phyloP scores from a whole-genome alignment of 2,888 invertebrate species.

The Gerris lacustris region DNA sequence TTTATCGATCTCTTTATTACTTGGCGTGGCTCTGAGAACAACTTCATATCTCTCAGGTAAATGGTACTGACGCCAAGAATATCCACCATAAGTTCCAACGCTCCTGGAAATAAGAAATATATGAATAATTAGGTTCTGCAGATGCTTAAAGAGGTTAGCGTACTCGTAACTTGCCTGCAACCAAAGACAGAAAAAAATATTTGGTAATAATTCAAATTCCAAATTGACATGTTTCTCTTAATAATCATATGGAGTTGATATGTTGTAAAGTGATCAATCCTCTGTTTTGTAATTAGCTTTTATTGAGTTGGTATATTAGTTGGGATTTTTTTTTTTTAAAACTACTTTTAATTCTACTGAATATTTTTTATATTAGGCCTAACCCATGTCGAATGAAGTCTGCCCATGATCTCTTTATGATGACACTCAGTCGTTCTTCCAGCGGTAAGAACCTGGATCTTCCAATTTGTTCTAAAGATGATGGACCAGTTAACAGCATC shows the following conservation, averaged over 20 bases:
- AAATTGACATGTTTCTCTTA: no score
- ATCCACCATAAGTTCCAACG: slow-evolving; percentile 29
- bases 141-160: no score
- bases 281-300: no score
- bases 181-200: no score
- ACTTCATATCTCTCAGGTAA: slow-evolving; percentile 28
- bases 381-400: slow-evolving; percentile 42
- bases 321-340: no score
- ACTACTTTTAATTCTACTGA: no score
- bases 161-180: no score
- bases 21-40: slow-evolving; percentile 26
- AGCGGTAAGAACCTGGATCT: slow-evolving; percentile 47
- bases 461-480: slow-evolving; percentile 52
- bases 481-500: slow-evolving; percentile 52
- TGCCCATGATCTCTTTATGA: slow-evolving; percentile 41
- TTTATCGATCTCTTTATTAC: slow-evolving; percentile 36
- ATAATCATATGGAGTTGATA: no score
- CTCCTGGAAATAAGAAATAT: not conserved
- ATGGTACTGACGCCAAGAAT: slow-evolving; percentile 50
- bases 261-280: no score
- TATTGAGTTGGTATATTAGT: no score
- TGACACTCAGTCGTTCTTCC: slow-evolving; percentile 47
- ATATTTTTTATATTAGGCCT: slow-evolving; percentile 12
- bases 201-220: no score
- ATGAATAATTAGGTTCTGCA: no score